Evolutionary conservation across 2,113 vertebrate genomes (phyloP).

Genomic region (Oryzias melastigma): DNA sequence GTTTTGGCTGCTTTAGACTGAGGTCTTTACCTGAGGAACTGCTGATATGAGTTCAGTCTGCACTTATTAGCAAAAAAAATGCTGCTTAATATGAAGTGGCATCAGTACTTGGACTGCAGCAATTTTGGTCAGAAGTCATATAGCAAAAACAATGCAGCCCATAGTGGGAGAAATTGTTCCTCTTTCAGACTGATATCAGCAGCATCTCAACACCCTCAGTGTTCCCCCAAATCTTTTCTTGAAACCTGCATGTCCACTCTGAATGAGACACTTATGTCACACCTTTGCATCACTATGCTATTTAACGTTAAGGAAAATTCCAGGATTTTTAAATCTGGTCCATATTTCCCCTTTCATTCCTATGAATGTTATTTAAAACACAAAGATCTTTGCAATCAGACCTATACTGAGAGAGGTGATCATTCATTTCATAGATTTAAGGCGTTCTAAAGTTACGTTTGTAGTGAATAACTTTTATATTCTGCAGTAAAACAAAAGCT

Average conservation of each 20-base stretch:
- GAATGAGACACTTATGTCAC: slow-evolving; percentile 65
- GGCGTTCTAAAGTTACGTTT: too few species aligned
- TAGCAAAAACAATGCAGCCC: slow-evolving; percentile 4
- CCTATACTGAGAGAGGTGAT: not conserved
- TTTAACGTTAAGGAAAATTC: slow-evolving; percentile 34
- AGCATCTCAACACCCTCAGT: slow-evolving; percentile 65
- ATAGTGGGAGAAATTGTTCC: not conserved
- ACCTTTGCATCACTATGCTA: slow-evolving; percentile 61
- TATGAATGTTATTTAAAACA: not conserved
- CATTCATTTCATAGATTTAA: too few species aligned
- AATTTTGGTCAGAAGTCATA: slow-evolving; percentile 11
- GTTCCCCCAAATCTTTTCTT: slow-evolving; percentile 56
- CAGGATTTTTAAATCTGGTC: slow-evolving; percentile 7
- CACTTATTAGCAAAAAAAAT: slow-evolving; percentile 10
- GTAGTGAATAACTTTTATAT: too few species aligned
- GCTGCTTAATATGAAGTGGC: not conserved
- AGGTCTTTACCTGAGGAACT: slow-evolving; percentile 59
- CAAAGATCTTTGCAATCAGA: not conserved
- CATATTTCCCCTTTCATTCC: not conserved
- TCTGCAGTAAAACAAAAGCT: too few species aligned
- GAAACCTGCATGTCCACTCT: slow-evolving; percentile 79
- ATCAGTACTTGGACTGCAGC: slow-evolving; percentile 12
- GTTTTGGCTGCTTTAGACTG: slow-evolving; percentile 47
- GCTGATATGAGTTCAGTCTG: slow-evolving; percentile 67
- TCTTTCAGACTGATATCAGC: slow-evolving; percentile 56